These are phyloP conservation scores for Drosophila anomalata DNA, from an alignment of 2,888 invertebrate species.

Conservation along the genomic window DNA sequence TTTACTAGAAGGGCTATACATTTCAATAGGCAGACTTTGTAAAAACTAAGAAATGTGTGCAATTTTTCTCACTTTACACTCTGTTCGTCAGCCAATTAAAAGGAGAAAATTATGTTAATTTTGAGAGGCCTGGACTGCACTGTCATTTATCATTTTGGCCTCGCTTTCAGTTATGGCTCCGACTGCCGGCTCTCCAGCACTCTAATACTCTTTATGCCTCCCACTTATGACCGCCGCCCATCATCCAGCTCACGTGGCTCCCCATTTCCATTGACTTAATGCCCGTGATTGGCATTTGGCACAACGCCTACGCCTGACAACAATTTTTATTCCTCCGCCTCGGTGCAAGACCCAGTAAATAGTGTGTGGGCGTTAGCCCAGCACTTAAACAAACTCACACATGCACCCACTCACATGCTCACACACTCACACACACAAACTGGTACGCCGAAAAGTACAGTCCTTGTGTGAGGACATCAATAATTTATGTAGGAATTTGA, in stretches of 20 bases:
- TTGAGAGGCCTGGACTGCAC: slow-evolving; percentile 50
- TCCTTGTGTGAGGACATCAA: slow-evolving; percentile 44
- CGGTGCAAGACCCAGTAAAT: slow-evolving; percentile 21
- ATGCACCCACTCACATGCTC: slow-evolving; percentile 8
- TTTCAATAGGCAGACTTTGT: too few species aligned
- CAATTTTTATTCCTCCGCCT: slow-evolving; percentile 27
- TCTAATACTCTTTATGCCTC: slow-evolving; percentile 17
- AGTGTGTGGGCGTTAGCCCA: slow-evolving; percentile 29
- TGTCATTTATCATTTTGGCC: slow-evolving; percentile 67
- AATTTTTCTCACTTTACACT: slow-evolving; percentile 8
- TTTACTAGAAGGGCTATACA: too few species aligned
- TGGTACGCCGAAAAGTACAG: background rate
- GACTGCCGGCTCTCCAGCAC: slow-evolving; percentile 4
- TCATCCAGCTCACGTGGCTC: slow-evolving; percentile 12
- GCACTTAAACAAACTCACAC: slow-evolving; percentile 16
- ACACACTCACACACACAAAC: background rate
- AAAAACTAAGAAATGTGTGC: background rate
- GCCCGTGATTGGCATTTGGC: slow-evolving; percentile 42
- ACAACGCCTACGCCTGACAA: slow-evolving; percentile 34
- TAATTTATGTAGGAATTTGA: slow-evolving; percentile 62
- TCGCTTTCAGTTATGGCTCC: slow-evolving; percentile 30
- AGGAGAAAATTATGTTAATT: slow-evolving; percentile 67
- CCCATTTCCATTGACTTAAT: slow-evolving; percentile 20
- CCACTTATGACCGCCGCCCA: slow-evolving; percentile 3
- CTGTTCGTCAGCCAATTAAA: slow-evolving; percentile 61